Evolutionary conservation across 1,140 invertebrate species (phyloP).

Genomic region (Bombyx mandarina): DNA sequence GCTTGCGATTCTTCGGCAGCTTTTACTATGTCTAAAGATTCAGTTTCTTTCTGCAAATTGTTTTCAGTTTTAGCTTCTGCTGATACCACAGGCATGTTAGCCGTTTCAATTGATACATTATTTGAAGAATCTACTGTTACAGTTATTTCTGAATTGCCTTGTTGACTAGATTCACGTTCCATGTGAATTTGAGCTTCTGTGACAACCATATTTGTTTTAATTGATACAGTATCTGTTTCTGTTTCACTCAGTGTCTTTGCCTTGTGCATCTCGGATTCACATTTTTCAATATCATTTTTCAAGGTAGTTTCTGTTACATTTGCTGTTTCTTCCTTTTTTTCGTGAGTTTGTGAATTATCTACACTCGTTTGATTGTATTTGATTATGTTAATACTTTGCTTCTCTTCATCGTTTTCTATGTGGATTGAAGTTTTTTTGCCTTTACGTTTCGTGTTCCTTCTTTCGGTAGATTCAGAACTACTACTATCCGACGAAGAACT

Average conservation of each 20-base stretch:
- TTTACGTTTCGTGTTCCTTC: conserved; percentile 46
- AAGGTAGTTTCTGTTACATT: conserved; percentile 24
- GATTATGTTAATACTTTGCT: conserved; percentile 60
- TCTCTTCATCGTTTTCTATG: conserved; percentile 56
- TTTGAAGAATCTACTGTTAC: conserved; percentile 54
- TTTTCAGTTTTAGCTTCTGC: neutral
- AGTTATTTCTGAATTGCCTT: conserved; percentile 50
- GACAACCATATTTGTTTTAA: conserved; percentile 63
- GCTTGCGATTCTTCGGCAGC: neutral
- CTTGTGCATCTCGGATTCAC: conserved; percentile 37
- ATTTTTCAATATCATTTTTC: conserved; percentile 35
- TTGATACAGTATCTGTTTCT: conserved; percentile 61
- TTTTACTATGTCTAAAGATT: neutral
- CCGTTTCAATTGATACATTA: conserved; percentile 50
- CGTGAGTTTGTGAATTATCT: conserved; percentile 24
- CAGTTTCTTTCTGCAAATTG: neutral
- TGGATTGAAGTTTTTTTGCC: conserved; percentile 64
- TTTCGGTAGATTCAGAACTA: conserved; percentile 50
- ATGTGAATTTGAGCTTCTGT: conserved; percentile 70
- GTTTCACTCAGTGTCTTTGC: conserved; percentile 59
- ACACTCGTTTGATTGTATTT: conserved; percentile 42
- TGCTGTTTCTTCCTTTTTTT: conserved; percentile 21
- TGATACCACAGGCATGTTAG: conserved; percentile 32
- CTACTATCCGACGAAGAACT: conserved; percentile 46
- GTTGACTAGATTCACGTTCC: conserved; percentile 54